A percentile compares a stretch with the other conserved stretches of the same genome.
phyloP scores from a whole-genome alignment of 1,140 invertebrate genomes.

The Anastrepha obliqua region DNA sequence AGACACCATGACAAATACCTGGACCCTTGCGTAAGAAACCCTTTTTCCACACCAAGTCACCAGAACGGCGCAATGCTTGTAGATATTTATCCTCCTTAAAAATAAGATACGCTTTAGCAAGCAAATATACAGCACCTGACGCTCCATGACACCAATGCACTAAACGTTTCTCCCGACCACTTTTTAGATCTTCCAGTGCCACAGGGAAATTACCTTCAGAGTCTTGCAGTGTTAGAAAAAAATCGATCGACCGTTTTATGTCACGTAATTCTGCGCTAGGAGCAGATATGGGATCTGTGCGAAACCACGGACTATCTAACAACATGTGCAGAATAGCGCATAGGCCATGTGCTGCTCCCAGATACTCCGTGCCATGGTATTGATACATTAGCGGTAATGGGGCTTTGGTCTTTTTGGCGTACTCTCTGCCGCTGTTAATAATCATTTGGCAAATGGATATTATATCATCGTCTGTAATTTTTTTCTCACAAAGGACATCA shows the following conservation, averaged over 20 bases:
- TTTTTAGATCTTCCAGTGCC: constrained; percentile 82
- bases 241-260: constrained; percentile 74
- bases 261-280: constrained; percentile 79
- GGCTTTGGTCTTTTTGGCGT: constrained; percentile 78
- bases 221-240: constrained; percentile 81
- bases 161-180: constrained; percentile 77
- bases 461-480: constrained; percentile 77
- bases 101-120: constrained; percentile 86
- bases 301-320: constrained; percentile 74
- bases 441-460: constrained; percentile 81
- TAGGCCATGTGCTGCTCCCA: constrained; percentile 88
- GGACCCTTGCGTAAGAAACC: constrained; percentile 89
- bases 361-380: constrained; percentile 89
- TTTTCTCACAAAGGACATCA: constrained; percentile 77
- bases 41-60: constrained; percentile 86
- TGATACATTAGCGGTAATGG: constrained; percentile 87
- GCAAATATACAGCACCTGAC: constrained; percentile 85
- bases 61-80: constrained; percentile 80
- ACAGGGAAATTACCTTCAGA: constrained; percentile 86
- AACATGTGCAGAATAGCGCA: constrained; percentile 79
- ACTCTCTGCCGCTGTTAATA: constrained; percentile 82
- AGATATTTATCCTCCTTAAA: constrained; percentile 86
- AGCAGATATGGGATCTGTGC: constrained; percentile 67
- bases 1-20: constrained; percentile 89
- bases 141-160: constrained; percentile 94